Evolutionary conservation across 2,888 invertebrate species (phyloP).

Genomic region (Drosophila meridiana): DNA sequence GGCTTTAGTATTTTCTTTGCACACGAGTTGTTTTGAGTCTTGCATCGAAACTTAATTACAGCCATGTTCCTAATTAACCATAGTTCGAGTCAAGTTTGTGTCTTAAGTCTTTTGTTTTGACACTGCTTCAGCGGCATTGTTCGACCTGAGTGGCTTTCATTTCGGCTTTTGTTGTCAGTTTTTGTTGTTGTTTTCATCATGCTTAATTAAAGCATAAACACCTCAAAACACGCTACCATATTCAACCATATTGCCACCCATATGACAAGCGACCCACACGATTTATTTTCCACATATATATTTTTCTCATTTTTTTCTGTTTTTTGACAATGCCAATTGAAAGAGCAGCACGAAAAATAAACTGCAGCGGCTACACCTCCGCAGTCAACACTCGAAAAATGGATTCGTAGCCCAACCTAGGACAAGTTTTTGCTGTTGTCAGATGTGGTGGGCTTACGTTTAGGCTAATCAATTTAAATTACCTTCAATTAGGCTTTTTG

Average conservation of each 20-base stretch:
- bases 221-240: conserved; percentile 73
- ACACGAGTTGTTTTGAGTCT: conserved; percentile 24
- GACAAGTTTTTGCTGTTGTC: conserved; percentile 46
- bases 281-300: conserved; percentile 23
- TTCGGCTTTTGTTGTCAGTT: conserved; percentile 6
- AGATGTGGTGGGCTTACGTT: conserved; percentile 54
- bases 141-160: conserved; percentile 54
- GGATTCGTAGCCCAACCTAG: conserved; percentile 45
- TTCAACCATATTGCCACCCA: conserved; percentile 67
- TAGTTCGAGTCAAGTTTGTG: conserved; percentile 36
- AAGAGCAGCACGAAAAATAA: conserved; percentile 52
- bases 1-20: conserved; percentile 32
- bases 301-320: conserved; percentile 2
- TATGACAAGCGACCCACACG: conserved; percentile 61
- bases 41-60: conserved; percentile 35
- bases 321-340: conserved; percentile 68
- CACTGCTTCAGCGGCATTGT: conserved; percentile 30
- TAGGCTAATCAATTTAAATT: conserved; percentile 79
- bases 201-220: conserved; percentile 78
- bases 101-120: conserved; percentile 41
- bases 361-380: conserved; percentile 68
- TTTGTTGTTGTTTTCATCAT: conserved; percentile 38
- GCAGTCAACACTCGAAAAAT: conserved; percentile 37
- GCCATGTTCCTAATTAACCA: conserved; percentile 40
- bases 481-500: conserved; percentile 77